Conservation (phyloP, 2,888 invertebrate genomes). For the Drosophila vallismaia region DNA sequence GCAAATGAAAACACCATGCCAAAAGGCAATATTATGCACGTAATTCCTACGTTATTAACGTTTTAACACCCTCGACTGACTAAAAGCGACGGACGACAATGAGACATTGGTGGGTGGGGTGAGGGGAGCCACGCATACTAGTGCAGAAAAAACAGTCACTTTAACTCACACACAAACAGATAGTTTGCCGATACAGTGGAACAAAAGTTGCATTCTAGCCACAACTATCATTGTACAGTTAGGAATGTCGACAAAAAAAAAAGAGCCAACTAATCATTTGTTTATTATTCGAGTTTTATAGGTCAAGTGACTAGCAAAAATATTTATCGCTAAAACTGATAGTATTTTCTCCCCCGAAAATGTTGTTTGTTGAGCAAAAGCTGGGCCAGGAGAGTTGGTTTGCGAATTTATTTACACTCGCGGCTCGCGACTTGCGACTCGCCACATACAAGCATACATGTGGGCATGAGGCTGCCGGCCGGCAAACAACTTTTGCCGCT, state of each 20-base stretch:
- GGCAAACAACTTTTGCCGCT: constrained; percentile 22
- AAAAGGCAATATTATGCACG: constrained; percentile 47
- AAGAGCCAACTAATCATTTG: neutral
- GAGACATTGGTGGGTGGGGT: constrained; percentile 5
- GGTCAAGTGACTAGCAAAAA: constrained; percentile 6
- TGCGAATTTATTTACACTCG: constrained; percentile 38
- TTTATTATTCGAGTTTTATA: constrained; percentile 1
- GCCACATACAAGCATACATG: constrained; percentile 3
- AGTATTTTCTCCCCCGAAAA: neutral
- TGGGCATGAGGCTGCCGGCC: constrained; percentile 22
- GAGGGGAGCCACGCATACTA: constrained; percentile 9
- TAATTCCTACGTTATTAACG: constrained; percentile 54
- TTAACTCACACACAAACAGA: constrained; percentile 15
- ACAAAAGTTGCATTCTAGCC: constrained; percentile 24
- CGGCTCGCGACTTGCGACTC: neutral
- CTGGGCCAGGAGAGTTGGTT: constrained; percentile 6
- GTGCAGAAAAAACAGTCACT: neutral
- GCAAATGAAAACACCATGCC: constrained; percentile 32
- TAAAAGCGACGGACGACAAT: neutral
- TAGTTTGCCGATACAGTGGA: constrained; percentile 25
- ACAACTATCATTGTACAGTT: constrained; percentile 21
- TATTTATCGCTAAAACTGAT: neutral
- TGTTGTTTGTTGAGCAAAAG: constrained; percentile 20
- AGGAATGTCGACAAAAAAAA: neutral
- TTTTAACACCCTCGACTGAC: constrained; percentile 50